Base-by-base conservation (phyloP, 2,888 invertebrate genomes). In the Myathropa florea region DNA sequence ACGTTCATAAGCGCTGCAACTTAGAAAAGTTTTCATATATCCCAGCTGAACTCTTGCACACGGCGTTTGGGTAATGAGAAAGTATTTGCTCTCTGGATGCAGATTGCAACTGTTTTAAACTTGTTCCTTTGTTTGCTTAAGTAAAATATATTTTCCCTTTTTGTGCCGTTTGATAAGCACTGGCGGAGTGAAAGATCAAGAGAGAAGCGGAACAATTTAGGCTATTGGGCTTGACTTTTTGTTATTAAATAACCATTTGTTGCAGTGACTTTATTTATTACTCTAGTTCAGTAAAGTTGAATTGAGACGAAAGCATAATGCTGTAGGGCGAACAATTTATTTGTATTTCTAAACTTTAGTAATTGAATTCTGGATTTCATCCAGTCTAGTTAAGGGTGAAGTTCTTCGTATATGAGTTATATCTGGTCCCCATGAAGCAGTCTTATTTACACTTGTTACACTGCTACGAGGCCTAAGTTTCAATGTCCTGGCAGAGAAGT, bases 1-100 rank as follows among this genome's bases (percentile, higher is more conserved):
- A 36, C 23, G 36, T 70, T 59, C 36, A 60, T 70, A 57, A 70
- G 18, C 46, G 70, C 39, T 26, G 33, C 57, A 70, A 33, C 4
- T 70, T 30, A 30, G 24, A 14, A 18, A 28, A 64, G 18, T 46
- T 18, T 18, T 46, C 18, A 46, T 46, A 46, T 18, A 46, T 46
- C 18, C 7, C 46, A 18, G 46, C n/a, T 18, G 46, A 46, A 46
- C 46, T 46, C 18, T 46, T 46, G 46, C 46, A 46, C 46, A 46
- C 18, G 18, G 7, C 46, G 46, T 46, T 18, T 18, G 46, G 46
- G 6, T 46, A 46, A 46, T 46, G 46, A 46, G 46, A 46, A 46
- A 7, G 46, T 18, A 46, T 46, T 18, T 46, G n/a, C 46, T 9
- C n/a, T 46, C 46, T n/a, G 46, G 2, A n/a, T 18, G 18, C 46